These are phyloP conservation scores for Nyleta sp. DNA, from an alignment of 2,888 invertebrate species.

Conservation along the genomic window DNA sequence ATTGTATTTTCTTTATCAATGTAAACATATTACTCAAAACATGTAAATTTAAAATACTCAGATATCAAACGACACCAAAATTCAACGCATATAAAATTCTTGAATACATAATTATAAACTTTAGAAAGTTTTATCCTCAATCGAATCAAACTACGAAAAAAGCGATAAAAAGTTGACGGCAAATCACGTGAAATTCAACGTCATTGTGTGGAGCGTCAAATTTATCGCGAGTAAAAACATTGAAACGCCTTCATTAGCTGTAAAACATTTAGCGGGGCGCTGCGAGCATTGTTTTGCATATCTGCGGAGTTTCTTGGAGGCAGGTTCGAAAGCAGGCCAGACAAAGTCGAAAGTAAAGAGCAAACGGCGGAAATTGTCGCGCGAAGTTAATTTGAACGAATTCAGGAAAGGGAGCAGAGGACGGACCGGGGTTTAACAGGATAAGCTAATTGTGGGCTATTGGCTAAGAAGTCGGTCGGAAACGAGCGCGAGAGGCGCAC, in stretches of 20 bases:
- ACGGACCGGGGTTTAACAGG: slow-evolving; percentile 80
- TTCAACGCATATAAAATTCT: too few relatives aligned
- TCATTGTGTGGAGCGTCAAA: slow-evolving; percentile 35
- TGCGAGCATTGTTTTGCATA: slow-evolving; percentile 63
- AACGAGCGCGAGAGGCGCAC: slow-evolving; percentile 69
- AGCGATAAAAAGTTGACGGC: slow-evolving; percentile 31
- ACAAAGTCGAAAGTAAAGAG: slow-evolving; percentile 67
- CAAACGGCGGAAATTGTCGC: slow-evolving; percentile 72
- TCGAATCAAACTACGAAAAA: slow-evolving; percentile 16
- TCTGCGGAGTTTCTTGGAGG: slow-evolving; percentile 59
- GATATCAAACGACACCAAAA: too few relatives aligned
- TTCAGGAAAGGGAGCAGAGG: slow-evolving; percentile 74
- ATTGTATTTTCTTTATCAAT: too few relatives aligned
- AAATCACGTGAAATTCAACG: slow-evolving; percentile 39
- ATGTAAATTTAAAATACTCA: too few relatives aligned
- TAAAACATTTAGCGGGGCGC: slow-evolving; percentile 61
- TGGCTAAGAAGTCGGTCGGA: slow-evolving; percentile 80
- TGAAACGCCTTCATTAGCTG: slow-evolving; percentile 63
- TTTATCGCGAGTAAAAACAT: slow-evolving; percentile 51
- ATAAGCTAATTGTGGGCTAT: slow-evolving; percentile 83
- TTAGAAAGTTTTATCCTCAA: background rate
- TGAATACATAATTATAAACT: slow-evolving; percentile 13
- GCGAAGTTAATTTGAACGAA: slow-evolving; percentile 80
- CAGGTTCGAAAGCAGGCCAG: slow-evolving; percentile 70
- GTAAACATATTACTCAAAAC: too few relatives aligned